phyloP scores from a whole-genome alignment of 2,113 vertebrate species.

The Trogon melanurus region DNA sequence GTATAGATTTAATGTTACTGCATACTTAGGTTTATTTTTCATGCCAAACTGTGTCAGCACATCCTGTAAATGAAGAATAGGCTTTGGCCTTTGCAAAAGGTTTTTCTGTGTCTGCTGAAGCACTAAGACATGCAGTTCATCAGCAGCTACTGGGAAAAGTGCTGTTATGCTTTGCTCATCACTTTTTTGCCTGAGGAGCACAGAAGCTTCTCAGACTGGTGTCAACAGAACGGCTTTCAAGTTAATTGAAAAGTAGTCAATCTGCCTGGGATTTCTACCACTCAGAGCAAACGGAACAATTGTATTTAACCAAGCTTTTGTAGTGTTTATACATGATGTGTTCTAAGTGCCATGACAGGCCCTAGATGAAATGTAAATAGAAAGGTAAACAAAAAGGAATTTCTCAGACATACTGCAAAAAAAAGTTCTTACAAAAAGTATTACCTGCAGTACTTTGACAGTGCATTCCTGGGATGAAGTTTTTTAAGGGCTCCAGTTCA shows the following conservation, averaged over 20 bases:
- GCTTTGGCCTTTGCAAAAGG: neutral
- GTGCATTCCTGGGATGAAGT: neutral
- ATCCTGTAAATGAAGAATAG: neutral
- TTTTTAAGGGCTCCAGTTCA: neutral
- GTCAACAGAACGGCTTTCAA: constrained; percentile 34
- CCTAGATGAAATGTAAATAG: neutral
- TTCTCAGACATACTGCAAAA: neutral
- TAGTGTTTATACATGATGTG: neutral
- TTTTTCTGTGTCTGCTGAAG: neutral
- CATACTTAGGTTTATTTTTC: neutral
- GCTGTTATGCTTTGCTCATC: neutral
- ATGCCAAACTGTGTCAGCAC: neutral
- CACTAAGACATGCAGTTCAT: neutral
- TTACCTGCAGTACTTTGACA: neutral
- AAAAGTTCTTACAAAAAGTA: neutral
- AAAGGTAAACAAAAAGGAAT: neutral
- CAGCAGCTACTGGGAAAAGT: neutral
- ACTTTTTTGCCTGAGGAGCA: constrained; percentile 24
- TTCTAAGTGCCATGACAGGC: neutral
- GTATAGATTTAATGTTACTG: neutral
- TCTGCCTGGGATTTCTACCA: constrained; percentile 4
- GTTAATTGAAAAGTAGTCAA: constrained; percentile 40
- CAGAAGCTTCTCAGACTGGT: neutral
- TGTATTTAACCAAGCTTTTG: neutral
- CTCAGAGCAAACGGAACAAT: neutral